phyloP scores from a whole-genome alignment of 2,113 vertebrate genomes.

The Muntiacus reevesi region DNA sequence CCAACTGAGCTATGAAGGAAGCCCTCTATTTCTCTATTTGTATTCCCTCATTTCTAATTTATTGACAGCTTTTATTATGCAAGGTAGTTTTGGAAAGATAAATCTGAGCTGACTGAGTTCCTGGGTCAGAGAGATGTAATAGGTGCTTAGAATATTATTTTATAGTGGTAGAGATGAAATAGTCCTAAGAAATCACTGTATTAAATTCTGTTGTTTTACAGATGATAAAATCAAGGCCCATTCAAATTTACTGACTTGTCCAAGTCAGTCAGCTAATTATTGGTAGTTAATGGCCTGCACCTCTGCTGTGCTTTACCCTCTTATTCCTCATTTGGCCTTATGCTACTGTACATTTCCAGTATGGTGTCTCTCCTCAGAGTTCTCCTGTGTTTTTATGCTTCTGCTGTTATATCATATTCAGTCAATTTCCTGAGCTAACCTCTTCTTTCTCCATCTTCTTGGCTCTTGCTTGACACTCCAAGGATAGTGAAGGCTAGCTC shows the following conservation, averaged over 20 bases:
- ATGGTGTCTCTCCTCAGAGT: not conserved
- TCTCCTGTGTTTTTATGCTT: not conserved
- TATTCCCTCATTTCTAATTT: not conserved
- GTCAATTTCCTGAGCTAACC: not conserved
- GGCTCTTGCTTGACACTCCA: not conserved
- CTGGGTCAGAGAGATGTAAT: not conserved
- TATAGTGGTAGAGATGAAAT: not conserved
- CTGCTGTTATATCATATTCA: not conserved
- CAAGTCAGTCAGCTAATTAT: not conserved
- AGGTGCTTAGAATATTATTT: not conserved
- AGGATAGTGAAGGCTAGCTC: not conserved
- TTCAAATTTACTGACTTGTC: not conserved
- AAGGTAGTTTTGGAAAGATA: not conserved
- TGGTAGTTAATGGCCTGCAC: not conserved
- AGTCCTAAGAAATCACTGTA: not conserved
- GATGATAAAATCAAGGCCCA: not conserved
- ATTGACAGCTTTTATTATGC: not conserved
- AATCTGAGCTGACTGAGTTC: not conserved
- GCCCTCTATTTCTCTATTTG: not conserved
- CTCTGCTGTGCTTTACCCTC: too few relatives aligned
- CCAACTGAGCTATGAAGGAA: not conserved
- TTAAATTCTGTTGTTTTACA: not conserved
- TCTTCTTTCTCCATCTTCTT: not conserved
- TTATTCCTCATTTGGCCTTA: too few relatives aligned
- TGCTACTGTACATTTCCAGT: not conserved